These are phyloP conservation scores for Pterophyllum scalare DNA, from an alignment of 2,113 vertebrate species.

Conservation along the genomic window DNA sequence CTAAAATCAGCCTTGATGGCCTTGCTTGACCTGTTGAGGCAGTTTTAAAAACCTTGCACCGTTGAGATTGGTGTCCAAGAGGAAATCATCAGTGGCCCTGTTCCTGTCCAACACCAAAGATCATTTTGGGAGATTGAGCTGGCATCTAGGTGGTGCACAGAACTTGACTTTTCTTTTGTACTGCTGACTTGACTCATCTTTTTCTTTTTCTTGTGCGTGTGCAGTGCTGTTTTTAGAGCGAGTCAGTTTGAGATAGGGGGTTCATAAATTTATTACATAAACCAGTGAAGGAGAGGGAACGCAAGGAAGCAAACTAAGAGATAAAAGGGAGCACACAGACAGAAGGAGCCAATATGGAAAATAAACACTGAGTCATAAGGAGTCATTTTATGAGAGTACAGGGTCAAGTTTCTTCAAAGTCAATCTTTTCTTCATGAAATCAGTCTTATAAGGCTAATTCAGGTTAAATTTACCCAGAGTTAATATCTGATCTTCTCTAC, in stretches of 20 bases:
- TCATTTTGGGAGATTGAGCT: slow-evolving; percentile 32
- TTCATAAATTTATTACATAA: background rate
- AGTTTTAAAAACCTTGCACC: background rate
- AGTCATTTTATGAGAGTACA: background rate
- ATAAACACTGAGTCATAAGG: background rate
- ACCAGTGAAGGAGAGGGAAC: background rate
- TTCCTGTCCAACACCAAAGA: slow-evolving; percentile 31
- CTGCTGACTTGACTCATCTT: slow-evolving; percentile 55
- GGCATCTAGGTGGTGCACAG: slow-evolving; percentile 13
- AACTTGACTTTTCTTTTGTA: slow-evolving; percentile 27
- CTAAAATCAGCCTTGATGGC: background rate
- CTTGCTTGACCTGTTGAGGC: background rate
- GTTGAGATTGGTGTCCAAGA: background rate
- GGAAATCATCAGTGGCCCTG: slow-evolving; percentile 35
- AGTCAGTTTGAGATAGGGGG: background rate
- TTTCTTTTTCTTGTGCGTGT: background rate
- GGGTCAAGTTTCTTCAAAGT: too few relatives aligned
- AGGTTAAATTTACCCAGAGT: too few relatives aligned
- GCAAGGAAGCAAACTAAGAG: background rate
- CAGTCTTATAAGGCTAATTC: too few relatives aligned
- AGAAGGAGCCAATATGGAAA: background rate
- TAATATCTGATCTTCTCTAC: background rate
- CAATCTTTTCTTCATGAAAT: too few relatives aligned
- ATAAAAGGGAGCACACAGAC: background rate
- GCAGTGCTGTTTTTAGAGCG: background rate